These are phyloP conservation scores for Empidonax traillii DNA, from an alignment of 2,113 vertebrate genomes.

Conservation along the genomic window DNA sequence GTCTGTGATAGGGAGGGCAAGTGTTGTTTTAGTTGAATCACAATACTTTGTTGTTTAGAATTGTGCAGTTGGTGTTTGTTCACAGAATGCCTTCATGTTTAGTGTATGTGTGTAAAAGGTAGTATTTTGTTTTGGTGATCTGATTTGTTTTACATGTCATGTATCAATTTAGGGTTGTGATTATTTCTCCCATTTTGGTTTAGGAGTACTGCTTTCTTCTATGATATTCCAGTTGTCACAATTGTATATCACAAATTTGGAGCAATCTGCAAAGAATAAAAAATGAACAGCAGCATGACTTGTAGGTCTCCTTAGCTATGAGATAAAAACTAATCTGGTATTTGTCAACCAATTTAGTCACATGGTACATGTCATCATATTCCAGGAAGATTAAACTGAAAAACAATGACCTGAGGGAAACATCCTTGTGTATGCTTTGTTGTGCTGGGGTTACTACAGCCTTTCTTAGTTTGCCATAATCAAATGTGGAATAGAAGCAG, in stretches of 20 bases:
- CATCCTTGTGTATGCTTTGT: background rate
- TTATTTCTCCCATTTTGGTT: background rate
- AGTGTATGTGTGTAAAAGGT: background rate
- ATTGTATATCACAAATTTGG: background rate
- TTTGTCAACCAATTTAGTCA: background rate
- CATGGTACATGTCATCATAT: background rate
- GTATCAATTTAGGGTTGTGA: background rate
- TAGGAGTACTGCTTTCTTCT: background rate
- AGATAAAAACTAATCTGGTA: background rate
- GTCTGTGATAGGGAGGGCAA: constrained; percentile 42
- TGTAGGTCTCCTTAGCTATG: background rate
- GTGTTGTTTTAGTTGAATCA: constrained; percentile 54
- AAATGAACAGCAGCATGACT: background rate
- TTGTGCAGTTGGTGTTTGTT: constrained; percentile 45
- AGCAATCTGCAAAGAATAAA: background rate
- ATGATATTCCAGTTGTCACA: background rate
- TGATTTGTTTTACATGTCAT: constrained; percentile 1
- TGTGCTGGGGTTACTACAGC: background rate
- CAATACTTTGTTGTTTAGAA: constrained; percentile 16
- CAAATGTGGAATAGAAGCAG: background rate
- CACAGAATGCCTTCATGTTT: background rate
- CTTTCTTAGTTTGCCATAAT: background rate
- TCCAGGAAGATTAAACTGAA: background rate
- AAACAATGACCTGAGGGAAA: background rate
- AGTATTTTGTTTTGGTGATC: constrained; percentile 28